These are phyloP conservation scores for Hydrotaea cyrtoneurina DNA, from an alignment of 2,888 invertebrate genomes.

Conservation along the genomic window DNA sequence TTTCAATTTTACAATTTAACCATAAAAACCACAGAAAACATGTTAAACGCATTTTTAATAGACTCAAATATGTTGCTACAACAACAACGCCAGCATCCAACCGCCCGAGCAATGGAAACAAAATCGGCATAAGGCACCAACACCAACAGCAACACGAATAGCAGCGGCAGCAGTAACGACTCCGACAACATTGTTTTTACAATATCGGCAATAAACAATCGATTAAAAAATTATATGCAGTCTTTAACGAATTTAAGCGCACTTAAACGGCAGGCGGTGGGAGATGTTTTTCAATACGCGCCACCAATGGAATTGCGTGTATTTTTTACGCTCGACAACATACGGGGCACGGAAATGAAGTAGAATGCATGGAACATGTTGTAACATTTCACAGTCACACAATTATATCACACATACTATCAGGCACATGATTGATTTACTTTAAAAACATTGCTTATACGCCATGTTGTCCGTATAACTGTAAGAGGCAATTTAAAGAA, in stretches of 20 bases:
- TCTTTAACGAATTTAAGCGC: conserved; percentile 25
- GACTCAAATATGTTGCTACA: conserved; percentile 78
- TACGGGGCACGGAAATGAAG: too few relatives aligned
- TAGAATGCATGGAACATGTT: too few relatives aligned
- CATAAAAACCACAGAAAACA: conserved; percentile 70
- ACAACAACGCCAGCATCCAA: conserved; percentile 66
- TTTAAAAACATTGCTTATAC: too few relatives aligned
- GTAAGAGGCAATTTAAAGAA: too few relatives aligned
- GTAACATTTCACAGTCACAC: too few relatives aligned
- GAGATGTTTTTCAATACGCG: too few relatives aligned
- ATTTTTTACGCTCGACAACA: too few relatives aligned
- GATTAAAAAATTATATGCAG: conserved; percentile 59
- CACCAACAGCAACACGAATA: conserved; percentile 45
- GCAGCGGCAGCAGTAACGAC: conserved; percentile 24
- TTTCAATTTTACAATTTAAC: conserved; percentile 72
- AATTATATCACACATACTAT: too few relatives aligned
- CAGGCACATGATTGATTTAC: too few relatives aligned
- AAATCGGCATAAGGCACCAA: conserved; percentile 30
- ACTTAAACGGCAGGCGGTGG: background rate
- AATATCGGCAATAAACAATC: conserved; percentile 66
- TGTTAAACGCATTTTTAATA: conserved; percentile 76
- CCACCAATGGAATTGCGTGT: too few relatives aligned
- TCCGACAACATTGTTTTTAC: conserved; percentile 52
- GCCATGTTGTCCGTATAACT: too few relatives aligned
- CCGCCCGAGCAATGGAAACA: background rate